Conservation (phyloP, 1,140 invertebrate species). For the Tribolium castaneum region DNA sequence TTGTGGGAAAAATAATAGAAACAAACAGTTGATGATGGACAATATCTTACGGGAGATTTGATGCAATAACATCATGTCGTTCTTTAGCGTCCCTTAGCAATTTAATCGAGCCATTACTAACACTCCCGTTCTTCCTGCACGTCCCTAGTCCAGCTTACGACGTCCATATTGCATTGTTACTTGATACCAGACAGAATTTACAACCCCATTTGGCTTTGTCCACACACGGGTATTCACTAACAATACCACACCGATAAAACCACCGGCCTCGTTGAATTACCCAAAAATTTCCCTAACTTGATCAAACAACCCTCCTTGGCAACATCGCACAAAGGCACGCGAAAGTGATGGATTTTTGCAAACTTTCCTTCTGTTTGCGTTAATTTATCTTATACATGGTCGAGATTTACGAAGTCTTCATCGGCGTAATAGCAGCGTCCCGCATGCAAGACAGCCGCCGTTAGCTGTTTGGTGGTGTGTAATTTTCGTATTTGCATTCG, state of each 20-base stretch:
- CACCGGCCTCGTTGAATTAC: conserved; percentile 17
- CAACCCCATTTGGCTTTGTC: conserved; percentile 54
- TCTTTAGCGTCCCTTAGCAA: conserved; percentile 49
- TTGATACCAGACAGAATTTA: conserved; percentile 50
- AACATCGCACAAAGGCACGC: conserved; percentile 9
- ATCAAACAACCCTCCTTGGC: conserved; percentile 20
- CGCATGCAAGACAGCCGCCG: conserved; percentile 2
- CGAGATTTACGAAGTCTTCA: conserved; percentile 1
- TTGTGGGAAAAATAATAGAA: conserved; percentile 42
- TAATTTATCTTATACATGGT: too few relatives aligned
- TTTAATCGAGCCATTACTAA: conserved; percentile 50
- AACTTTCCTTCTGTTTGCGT: background rate
- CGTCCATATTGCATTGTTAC: conserved; percentile 53
- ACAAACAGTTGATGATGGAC: conserved; percentile 40
- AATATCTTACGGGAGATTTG: conserved; percentile 46
- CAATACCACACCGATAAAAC: conserved; percentile 50
- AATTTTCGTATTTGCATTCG: conserved; percentile 33
- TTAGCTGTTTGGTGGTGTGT: conserved; percentile 25
- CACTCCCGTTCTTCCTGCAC: conserved; percentile 50
- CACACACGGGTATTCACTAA: conserved; percentile 52
- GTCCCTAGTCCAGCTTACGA: conserved; percentile 49
- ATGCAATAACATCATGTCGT: conserved; percentile 49
- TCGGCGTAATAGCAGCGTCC: background rate
- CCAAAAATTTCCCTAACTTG: conserved; percentile 25
- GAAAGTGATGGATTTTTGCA: background rate